phyloP scores from a whole-genome alignment of 2,797 vertebrate species.

The Columba guinea region DNA sequence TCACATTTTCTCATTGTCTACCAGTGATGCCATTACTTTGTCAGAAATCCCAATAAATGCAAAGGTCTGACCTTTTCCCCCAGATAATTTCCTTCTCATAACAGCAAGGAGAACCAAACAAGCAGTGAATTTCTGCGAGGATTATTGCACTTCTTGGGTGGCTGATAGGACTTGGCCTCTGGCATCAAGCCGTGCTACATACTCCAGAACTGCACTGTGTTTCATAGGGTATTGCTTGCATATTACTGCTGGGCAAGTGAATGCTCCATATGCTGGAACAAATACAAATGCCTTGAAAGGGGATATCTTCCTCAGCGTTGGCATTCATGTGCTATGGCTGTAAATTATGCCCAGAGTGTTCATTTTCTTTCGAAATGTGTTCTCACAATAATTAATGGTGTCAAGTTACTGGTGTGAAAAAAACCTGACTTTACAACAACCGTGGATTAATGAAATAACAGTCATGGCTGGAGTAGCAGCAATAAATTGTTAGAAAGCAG shows the following conservation, averaged over 20 bases:
- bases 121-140: conserved; percentile 21
- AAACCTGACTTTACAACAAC: conserved; percentile 54
- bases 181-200: not conserved
- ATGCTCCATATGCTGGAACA: conserved; percentile 12
- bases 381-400: conserved; percentile 72
- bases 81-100: conserved; percentile 35
- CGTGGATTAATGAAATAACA: conserved; percentile 70
- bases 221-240: conserved; percentile 22
- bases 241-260: conserved; percentile 27
- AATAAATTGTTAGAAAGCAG: conserved; percentile 53
- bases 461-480: conserved; percentile 49
- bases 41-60: not conserved
- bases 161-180: conserved; percentile 24
- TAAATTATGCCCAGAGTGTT: conserved; percentile 67
- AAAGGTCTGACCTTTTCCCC: not conserved
- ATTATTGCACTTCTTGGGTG: conserved; percentile 52
- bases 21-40: not conserved
- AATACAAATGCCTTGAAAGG: conserved; percentile 29
- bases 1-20: not conserved
- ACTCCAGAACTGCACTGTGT: not conserved
- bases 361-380: conserved; percentile 69
- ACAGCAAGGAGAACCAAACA: conserved; percentile 29
- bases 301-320: conserved; percentile 42
- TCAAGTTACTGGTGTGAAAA: conserved; percentile 72
- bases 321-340: conserved; percentile 29